Conservation (phyloP, 2,888 invertebrate genomes). For the Drosophila tripunctata region DNA sequence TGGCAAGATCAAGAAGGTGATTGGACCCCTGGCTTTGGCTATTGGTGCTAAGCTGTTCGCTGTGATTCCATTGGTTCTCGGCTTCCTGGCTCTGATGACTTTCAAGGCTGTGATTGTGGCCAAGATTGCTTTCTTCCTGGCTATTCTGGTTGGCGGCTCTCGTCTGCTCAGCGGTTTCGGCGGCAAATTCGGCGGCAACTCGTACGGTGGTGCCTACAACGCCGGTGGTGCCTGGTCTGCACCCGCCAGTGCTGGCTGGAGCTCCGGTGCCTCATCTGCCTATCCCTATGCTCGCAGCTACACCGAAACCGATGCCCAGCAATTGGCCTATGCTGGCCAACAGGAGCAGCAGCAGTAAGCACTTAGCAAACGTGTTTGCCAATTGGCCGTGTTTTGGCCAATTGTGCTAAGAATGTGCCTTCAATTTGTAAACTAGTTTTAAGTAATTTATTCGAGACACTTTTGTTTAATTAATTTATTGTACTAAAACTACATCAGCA, state of each 20-base stretch:
- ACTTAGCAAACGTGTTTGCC: slow-evolving; percentile 26
- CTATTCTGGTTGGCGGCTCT: slow-evolving; percentile 89
- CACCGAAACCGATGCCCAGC: slow-evolving; percentile 87
- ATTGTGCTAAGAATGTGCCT: slow-evolving; percentile 77
- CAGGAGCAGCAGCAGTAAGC: slow-evolving; percentile 39
- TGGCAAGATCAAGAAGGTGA: slow-evolving; percentile 90
- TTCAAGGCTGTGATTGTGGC: slow-evolving; percentile 91
- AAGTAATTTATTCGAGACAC: slow-evolving; percentile 80
- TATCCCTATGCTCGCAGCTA: slow-evolving; percentile 86
- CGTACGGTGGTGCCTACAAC: slow-evolving; percentile 71
- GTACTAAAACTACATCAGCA: slow-evolving; percentile 35
- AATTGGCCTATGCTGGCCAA: slow-evolving; percentile 90
- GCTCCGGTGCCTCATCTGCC: slow-evolving; percentile 77
- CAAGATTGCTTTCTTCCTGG: slow-evolving; percentile 91
- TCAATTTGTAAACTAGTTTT: slow-evolving; percentile 71
- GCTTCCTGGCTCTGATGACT: slow-evolving; percentile 89
- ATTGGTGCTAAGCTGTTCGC: slow-evolving; percentile 90
- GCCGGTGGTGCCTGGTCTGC: slow-evolving; percentile 68
- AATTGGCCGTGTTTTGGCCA: slow-evolving; percentile 29
- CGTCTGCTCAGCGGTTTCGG: slow-evolving; percentile 87
- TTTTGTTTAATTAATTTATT: slow-evolving; percentile 52
- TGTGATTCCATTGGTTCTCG: slow-evolving; percentile 89
- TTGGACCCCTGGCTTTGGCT: slow-evolving; percentile 88
- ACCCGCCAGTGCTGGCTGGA: slow-evolving; percentile 72
- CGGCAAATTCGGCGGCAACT: slow-evolving; percentile 78